Conservation (phyloP, 2,888 invertebrate species). For the Chrysomela aeneicollis region DNA sequence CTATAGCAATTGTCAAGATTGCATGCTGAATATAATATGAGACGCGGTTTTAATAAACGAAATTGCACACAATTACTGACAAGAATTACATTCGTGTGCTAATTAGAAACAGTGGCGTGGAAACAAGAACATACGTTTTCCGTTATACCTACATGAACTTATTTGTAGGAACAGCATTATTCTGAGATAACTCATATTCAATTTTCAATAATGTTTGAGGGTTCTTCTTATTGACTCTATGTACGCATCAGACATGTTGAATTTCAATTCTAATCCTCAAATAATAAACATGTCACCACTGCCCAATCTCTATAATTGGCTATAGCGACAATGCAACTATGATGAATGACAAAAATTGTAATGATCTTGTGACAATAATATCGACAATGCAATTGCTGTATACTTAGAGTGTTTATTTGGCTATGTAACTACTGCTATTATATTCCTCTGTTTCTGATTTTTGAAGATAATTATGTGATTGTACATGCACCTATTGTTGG, state of each 20-base stretch:
- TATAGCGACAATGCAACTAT: not conserved
- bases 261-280: too few species aligned
- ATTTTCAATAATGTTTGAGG: too few species aligned
- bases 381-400: not conserved
- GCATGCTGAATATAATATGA: conserved; percentile 39
- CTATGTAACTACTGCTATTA: not conserved
- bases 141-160: too few species aligned
- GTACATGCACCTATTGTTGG: not conserved
- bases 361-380: not conserved
- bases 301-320: not conserved
- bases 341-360: not conserved
- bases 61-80: conserved; percentile 47
- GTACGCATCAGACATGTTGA: too few species aligned
- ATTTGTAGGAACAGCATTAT: too few species aligned
- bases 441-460: not conserved
- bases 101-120: conserved; percentile 33
- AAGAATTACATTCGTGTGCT: conserved; percentile 36
- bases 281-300: not conserved
- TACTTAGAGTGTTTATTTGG: not conserved
- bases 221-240: too few species aligned
- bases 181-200: too few species aligned
- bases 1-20: conserved; percentile 39
- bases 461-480: not conserved
- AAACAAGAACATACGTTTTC: not conserved
- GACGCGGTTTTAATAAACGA: conserved; percentile 39